Base-by-base conservation (phyloP, 2,888 invertebrate genomes). In the Bhutanitis thaidina region DNA sequence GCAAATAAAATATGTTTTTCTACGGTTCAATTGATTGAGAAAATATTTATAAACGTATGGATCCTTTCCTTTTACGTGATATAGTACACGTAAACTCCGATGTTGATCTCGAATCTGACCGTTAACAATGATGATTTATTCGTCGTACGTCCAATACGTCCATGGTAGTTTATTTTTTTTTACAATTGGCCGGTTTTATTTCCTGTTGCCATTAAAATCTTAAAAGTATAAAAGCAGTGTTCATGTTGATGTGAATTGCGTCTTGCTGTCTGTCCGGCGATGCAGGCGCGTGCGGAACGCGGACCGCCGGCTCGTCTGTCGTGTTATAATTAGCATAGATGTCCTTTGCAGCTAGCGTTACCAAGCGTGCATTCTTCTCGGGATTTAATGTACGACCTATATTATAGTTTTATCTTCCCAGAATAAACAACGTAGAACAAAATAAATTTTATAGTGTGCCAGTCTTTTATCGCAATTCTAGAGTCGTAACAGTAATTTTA, bases 231-330 rank as follows among this genome's bases (percentile, higher is more conserved):
- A 52, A 52, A 52, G 37, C 27, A 52, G 46, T 29, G 29, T 29
- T 9, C 9, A 25, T 40, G 46, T 10, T 43, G 49, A 43, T 36
- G 44, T 45, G 40, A 25, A 47, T 39, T 30, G 47, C 14, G 20
- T 32, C 14, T 12, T 25, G 12, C 37, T 13, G 51, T 43, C 20
- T 34, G 20, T 20, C 16, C 20, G 44, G 27, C 44, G 47, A 37
- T 5, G 47, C 39, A 36, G 47, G 47, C 52, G 52, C 52, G 52
- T 30, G 43, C 32, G 52, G 52, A 47, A 52, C 47, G 52, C 51
- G 46, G 41, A 16, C 37, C 38, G 48, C 36, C 35, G 30, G 35
- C 45, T 20, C 45, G 51, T 51, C 45, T 30, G 41, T 27, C 41
- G 46, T 38, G 43, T 36, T 52, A 52, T 52, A 47, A 41, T 49